Evolutionary conservation across 2,113 vertebrate species (phyloP), one percentile per base, ranked within the genome.

Genomic region (Ascaphus truei): DNA sequence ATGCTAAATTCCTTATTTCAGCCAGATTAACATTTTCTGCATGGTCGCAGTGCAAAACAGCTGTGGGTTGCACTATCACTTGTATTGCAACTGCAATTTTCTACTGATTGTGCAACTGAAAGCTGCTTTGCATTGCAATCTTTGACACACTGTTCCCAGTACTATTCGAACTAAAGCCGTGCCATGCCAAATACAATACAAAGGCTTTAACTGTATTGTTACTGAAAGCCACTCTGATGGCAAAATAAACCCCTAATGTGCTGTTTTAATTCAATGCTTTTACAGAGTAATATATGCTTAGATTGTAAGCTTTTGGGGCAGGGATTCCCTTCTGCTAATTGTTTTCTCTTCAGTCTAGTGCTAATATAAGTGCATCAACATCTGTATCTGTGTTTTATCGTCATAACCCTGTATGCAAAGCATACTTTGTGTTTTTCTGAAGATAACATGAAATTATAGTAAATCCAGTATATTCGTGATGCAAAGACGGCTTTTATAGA

Each of bases 81-180:
- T n/a, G 5, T 34, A 65, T 27, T n/a, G n/a, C n/a, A n/a, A n/a
- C n/a, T n/a, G n/a, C n/a, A n/a, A n/a, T n/a, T n/a, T n/a, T n/a
- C n/a, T n/a, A n/a, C n/a, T n/a, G n/a, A n/a, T n/a, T 41, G 63
- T 55, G 26, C 47, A 65, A 33, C 7, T n/a, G 12, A 23, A 64
- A 51, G 31, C 62, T 39, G 62, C 20, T 63, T 48, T 51, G 43
- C 45, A 33, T 13, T 48, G 60, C 60, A 48, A 16, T 50, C n/a
- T 53, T 13, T 50, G 2, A 16, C 34, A 16, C 34, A 34, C 29
- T 31, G 11, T 34, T 36, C 61, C 30, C 43, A 23, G 29, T 50
- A 63, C 30, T 12, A 7, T 39, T 33, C 34, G 31, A 64, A 26
- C 12, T n/a, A 36, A 36, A 26, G 48, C 22, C 11, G 8, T 37